A percentile compares a stretch with the other conserved stretches of the same genome.
phyloP scores from a whole-genome alignment of 2,797 vertebrate genomes.

The Mastacembelus armatus region DNA sequence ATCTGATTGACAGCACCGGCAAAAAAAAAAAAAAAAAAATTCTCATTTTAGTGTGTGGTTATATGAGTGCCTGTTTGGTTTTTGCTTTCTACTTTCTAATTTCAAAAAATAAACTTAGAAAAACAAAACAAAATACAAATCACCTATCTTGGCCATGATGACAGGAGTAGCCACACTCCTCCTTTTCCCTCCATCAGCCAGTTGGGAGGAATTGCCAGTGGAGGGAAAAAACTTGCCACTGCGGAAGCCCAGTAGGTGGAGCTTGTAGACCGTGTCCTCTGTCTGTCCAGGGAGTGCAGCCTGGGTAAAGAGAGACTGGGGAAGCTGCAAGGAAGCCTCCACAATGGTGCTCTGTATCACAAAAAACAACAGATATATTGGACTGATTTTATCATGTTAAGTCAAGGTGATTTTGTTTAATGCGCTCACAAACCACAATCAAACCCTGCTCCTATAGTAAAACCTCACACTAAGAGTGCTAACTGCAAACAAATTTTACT shows the following conservation, averaged over 20 bases:
- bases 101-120: neutral
- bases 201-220: slow-evolving; percentile 90
- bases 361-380: neutral
- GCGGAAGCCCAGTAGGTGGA: slow-evolving; percentile 95
- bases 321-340: slow-evolving; percentile 95
- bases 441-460: neutral
- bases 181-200: slow-evolving; percentile 90
- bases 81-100: neutral
- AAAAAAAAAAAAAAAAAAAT: neutral
- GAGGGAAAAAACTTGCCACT: slow-evolving; percentile 97
- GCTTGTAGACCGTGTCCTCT: slow-evolving; percentile 90
- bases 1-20: slow-evolving; percentile 75
- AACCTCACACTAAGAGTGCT: neutral
- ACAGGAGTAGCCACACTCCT: slow-evolving; percentile 94
- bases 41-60: neutral
- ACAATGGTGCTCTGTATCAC: slow-evolving; percentile 88
- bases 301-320: slow-evolving; percentile 90
- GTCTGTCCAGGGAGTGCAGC: slow-evolving; percentile 77
- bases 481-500: neutral
- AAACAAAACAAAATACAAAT: slow-evolving; percentile 47
- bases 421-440: neutral
- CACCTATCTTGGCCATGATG: slow-evolving; percentile 94
- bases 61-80: neutral
- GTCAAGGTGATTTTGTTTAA: neutral
- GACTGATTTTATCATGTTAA: neutral